Base-by-base conservation (phyloP, 2,113 vertebrate species). In the Pteropus alecto region DNA sequence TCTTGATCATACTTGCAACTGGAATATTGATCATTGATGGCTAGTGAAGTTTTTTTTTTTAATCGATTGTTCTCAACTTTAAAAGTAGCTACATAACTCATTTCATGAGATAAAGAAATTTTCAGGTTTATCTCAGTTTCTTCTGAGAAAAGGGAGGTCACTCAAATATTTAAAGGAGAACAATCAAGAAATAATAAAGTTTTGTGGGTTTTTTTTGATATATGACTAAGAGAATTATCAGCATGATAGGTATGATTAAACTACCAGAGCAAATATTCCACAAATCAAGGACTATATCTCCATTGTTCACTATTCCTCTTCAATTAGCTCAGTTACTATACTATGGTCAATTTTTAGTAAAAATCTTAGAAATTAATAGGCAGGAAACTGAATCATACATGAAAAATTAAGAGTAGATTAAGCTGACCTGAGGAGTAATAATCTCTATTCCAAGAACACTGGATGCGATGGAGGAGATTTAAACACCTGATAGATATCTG, bases 381-480 rank as follows among this genome's bases (percentile, higher is more conserved):
- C 60, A 5, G 30, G 6, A 48, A 63, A 83, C 77, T 10, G 41
- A 90, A 87, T 71, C 1, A 43, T 22, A 7, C 8, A 46, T 70
- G 33, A 78, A 95, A 19, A 76, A 33, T 26, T 88, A 51, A 22
- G 33, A 73, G 38, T 28, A 6, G 9, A 19, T 15, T 41, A 14
- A 30, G 24, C 22, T 70, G 6, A 6, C 19, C 12, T 33, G 6
- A 10, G 28, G 14, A 82, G 5, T 38, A 87, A 70, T 16, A n/a
- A 26, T 38, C 2, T 38, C 30, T 18, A 0, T 3, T 16, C 1
- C 11, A n/a, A 28, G 1, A 63, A 38, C 16, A 54, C 3, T 67
- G 3, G 28, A 63, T 67, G 3, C 5, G 30, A n/a, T 60, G 1
- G 4, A 58, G 28, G 2, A 3, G 0, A 68, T 33, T 14, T 7